Evolutionary conservation across 2,113 vertebrate genomes (phyloP).

Genomic region (Ageneiosus marmoratus): DNA sequence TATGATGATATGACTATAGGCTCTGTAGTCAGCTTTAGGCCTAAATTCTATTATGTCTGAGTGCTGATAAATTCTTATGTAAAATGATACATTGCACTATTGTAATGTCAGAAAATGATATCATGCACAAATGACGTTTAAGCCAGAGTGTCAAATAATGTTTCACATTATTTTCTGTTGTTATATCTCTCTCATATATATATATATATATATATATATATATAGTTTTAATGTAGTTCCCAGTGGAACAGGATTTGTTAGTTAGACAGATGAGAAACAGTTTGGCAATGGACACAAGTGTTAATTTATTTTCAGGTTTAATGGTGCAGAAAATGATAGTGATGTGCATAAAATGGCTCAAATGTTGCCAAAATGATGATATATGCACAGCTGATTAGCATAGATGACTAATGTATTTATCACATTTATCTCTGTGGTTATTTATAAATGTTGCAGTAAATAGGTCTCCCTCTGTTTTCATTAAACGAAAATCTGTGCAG

Average conservation of each 20-base stretch:
- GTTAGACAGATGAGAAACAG: slow-evolving; percentile 72
- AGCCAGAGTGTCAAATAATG: neutral
- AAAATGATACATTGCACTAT: neutral
- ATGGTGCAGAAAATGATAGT: slow-evolving; percentile 74
- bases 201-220: too few relatives aligned
- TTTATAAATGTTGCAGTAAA: slow-evolving; percentile 45
- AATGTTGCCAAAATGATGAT: slow-evolving; percentile 70
- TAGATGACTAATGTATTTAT: slow-evolving; percentile 61
- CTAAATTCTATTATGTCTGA: neutral
- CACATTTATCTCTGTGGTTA: slow-evolving; percentile 49
- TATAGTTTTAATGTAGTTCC: slow-evolving; percentile 4
- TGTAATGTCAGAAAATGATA: slow-evolving; percentile 3
- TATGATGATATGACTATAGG: neutral
- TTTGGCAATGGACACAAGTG: slow-evolving; percentile 69
- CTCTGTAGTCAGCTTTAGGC: neutral
- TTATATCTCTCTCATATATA: neutral
- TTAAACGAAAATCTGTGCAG: slow-evolving; percentile 47
- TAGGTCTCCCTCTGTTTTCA: slow-evolving; percentile 50
- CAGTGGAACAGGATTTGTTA: slow-evolving; percentile 43
- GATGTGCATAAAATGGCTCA: slow-evolving; percentile 62
- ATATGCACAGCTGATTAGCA: slow-evolving; percentile 64
- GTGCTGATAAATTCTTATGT: neutral
- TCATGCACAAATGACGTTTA: slow-evolving; percentile 5
- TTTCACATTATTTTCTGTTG: neutral
- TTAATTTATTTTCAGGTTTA: slow-evolving; percentile 71